These are phyloP conservation scores for Strigops habroptila DNA, from an alignment of 2,113 vertebrate species.

Conservation along the genomic window DNA sequence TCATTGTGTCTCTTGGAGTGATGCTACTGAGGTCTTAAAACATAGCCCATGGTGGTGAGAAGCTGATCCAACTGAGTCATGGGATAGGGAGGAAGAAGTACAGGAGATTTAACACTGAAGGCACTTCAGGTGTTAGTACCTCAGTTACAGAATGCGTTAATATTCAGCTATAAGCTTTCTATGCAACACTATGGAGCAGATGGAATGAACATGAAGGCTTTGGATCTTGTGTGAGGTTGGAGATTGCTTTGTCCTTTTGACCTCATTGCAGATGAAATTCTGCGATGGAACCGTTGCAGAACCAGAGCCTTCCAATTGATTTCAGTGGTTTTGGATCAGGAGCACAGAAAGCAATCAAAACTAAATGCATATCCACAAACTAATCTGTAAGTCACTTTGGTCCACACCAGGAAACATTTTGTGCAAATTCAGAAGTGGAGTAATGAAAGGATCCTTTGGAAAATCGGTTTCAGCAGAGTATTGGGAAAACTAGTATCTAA, in stretches of 20 bases:
- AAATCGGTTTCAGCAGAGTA: background rate
- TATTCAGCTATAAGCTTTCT: background rate
- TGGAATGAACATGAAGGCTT: background rate
- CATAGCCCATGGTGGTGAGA: background rate
- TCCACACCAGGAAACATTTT: background rate
- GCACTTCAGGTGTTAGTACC: background rate
- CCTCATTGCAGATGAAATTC: background rate
- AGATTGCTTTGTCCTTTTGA: background rate
- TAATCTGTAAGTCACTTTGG: background rate
- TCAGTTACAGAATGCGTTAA: background rate
- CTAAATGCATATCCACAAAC: background rate
- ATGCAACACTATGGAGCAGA: background rate
- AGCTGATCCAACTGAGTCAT: background rate
- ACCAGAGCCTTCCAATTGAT: background rate
- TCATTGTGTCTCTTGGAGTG: background rate
- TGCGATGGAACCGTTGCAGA: background rate
- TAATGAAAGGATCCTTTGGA: background rate
- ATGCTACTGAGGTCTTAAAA: background rate
- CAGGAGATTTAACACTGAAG: background rate
- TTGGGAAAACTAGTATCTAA: background rate
- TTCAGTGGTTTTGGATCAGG: background rate
- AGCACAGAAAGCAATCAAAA: background rate
- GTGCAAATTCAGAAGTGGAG: background rate
- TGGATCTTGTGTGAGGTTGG: background rate
- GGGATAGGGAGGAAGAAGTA: background rate